These are phyloP conservation scores for Hypanus sabinus DNA, from an alignment of 2,113 vertebrate genomes.

Conservation along the genomic window DNA sequence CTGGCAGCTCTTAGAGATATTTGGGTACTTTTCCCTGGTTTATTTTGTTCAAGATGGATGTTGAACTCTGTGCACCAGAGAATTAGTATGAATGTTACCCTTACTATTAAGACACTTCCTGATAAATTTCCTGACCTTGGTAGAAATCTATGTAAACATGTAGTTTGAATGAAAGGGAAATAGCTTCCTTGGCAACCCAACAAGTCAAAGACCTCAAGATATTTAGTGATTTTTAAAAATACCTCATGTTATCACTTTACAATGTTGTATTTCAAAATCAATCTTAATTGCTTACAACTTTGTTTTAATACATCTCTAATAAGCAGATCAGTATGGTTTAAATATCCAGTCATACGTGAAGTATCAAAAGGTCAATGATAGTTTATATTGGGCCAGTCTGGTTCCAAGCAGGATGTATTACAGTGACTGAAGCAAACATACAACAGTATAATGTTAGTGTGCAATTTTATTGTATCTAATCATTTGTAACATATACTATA, in stretches of 20 bases:
- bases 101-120: neutral
- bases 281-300: neutral
- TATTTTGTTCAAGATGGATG: neutral
- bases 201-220: neutral
- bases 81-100: neutral
- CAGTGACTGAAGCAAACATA: neutral
- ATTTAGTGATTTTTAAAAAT: slow-evolving; percentile 2
- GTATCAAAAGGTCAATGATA: neutral
- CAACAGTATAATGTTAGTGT: neutral
- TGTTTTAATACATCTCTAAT: neutral
- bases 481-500: neutral
- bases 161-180: neutral
- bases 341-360: neutral
- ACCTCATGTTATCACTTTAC: neutral
- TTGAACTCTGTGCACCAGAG: neutral
- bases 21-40: neutral
- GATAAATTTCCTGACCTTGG: neutral
- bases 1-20: slow-evolving; percentile 3
- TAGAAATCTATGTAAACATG: neutral
- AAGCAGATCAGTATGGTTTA: neutral
- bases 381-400: neutral
- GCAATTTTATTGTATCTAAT: neutral
- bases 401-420: neutral
- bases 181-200: neutral
- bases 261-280: neutral